Evolutionary conservation across 2,113 vertebrate genomes (phyloP).

Genomic region (Lasiurus borealis): DNA sequence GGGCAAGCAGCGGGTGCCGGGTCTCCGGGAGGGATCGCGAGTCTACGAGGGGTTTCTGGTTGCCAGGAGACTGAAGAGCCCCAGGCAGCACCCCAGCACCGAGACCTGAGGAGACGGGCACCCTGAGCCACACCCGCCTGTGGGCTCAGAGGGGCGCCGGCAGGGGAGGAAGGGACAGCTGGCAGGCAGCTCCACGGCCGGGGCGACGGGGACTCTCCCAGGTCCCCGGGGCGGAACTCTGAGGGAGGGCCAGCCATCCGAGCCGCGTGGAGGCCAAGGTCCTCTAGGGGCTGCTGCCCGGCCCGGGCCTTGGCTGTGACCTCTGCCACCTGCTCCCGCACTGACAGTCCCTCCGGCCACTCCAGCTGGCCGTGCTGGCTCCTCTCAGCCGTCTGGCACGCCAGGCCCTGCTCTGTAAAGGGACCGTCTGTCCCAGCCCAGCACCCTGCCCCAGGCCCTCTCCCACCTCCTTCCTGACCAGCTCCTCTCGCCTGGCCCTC

Average conservation of each 20-base stretch:
- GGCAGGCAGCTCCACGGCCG: too few relatives aligned
- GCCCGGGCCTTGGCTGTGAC: not conserved
- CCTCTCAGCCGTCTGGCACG: not conserved
- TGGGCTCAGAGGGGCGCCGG: not conserved
- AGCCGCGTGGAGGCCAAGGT: fast-evolving
- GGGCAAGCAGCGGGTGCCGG: fast-evolving
- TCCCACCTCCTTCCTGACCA: not conserved
- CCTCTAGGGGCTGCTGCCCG: not conserved
- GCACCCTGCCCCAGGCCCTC: not conserved
- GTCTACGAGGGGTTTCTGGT: not conserved
- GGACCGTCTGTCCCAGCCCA: not conserved
- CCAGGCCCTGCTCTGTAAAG: too few relatives aligned
- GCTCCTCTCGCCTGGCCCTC: fast-evolving
- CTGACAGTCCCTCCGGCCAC: fast-evolving
- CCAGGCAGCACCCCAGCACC: too few relatives aligned
- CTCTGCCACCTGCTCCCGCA: not conserved
- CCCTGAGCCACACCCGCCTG: too few relatives aligned
- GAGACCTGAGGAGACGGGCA: not conserved
- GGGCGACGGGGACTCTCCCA: too few relatives aligned
- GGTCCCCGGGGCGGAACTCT: not conserved
- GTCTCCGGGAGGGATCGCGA: fast-evolving
- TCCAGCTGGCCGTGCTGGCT: not conserved
- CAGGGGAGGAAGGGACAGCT: not conserved
- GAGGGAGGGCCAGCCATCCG: not conserved
- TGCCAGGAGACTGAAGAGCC: too few relatives aligned